A percentile compares a stretch with the other conserved stretches of the same genome.
Conservation (phyloP, 2,797 vertebrate genomes). For the Carapus acus region DNA sequence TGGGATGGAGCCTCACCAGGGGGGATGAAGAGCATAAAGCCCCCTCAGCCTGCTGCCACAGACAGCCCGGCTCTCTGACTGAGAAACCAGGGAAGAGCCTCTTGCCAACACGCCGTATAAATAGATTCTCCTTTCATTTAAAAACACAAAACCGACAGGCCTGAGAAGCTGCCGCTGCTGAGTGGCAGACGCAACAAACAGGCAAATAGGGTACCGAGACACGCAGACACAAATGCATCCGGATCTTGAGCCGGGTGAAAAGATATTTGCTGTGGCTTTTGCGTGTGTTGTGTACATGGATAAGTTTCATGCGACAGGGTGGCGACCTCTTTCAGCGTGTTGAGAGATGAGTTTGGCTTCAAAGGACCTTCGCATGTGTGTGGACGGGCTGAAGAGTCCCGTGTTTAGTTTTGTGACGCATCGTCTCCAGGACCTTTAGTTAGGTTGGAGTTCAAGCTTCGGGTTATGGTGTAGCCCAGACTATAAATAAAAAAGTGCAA, state of each 20-base stretch:
- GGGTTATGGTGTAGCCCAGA: no score
- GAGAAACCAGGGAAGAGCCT: conserved; percentile 48
- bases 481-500: no score
- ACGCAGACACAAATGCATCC: conserved; percentile 11
- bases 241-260: conserved; percentile 13
- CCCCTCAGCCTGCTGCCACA: conserved; percentile 58
- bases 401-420: no score
- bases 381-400: no score
- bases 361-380: neutral
- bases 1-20: conserved; percentile 52
- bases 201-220: conserved; percentile 1
- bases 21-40: conserved; percentile 66
- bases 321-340: neutral
- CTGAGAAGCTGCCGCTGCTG: conserved; percentile 14
- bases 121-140: conserved; percentile 50
- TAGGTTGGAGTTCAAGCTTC: no score
- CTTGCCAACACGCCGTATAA: conserved; percentile 44
- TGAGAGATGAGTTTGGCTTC: neutral
- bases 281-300: neutral
- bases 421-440: no score
- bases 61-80: conserved; percentile 48
- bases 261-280: conserved; percentile 3
- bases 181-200: conserved; percentile 18
- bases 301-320: neutral
- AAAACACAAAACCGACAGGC: conserved; percentile 27